phyloP scores from a whole-genome alignment of 2,113 vertebrate genomes.

The Elaphurus davidianus region DNA sequence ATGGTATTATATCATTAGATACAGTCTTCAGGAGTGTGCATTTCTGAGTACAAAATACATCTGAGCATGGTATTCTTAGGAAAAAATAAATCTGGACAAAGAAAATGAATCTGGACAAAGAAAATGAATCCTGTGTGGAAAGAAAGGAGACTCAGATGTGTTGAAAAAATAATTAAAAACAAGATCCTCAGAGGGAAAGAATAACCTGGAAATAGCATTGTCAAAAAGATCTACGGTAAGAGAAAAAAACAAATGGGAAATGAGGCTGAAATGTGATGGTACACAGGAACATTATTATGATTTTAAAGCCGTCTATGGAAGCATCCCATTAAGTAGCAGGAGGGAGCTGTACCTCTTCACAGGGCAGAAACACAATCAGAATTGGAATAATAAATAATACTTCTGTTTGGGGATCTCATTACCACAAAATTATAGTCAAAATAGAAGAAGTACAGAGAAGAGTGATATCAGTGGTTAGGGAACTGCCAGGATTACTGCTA shows the following conservation, averaged over 20 bases:
- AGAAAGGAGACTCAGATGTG: not conserved
- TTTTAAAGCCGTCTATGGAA: not conserved
- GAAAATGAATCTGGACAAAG: not conserved
- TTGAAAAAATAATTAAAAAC: slow-evolving; percentile 37
- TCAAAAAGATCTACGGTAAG: slow-evolving; percentile 8
- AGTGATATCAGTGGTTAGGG: not conserved
- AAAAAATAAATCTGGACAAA: not conserved
- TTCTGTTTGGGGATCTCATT: slow-evolving; percentile 9
- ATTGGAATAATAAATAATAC: slow-evolving; percentile 24
- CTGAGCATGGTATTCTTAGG: not conserved
- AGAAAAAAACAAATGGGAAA: slow-evolving; percentile 28
- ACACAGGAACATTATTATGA: not conserved
- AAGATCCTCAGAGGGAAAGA: not conserved
- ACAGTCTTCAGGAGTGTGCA: not conserved
- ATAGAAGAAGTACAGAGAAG: not conserved
- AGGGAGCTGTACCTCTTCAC: not conserved
- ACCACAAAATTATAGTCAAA: slow-evolving; percentile 43
- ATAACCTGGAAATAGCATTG: not conserved
- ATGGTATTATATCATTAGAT: not conserved
- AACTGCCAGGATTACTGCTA: not conserved
- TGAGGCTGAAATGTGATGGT: not conserved
- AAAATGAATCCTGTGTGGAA: not conserved
- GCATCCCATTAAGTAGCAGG: not conserved
- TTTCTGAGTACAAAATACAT: not conserved
- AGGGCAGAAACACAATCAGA: not conserved